Evolutionary conservation across 2,888 invertebrate species (phyloP).

Genomic region (Drosophila nr. perissopoda): DNA sequence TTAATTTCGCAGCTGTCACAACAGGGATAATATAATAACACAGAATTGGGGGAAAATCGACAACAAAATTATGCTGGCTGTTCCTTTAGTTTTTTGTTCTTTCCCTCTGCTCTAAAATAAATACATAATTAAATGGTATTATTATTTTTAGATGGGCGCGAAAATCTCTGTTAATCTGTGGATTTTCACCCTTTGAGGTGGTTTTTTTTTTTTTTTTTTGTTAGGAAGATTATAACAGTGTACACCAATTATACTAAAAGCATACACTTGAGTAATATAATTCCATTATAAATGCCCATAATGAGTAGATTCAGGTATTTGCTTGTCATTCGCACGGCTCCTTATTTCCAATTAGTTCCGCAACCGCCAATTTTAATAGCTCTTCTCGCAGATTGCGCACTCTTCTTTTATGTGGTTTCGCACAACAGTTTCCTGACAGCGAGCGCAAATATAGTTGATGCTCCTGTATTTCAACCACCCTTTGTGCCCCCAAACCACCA

Average conservation of each 20-base stretch:
- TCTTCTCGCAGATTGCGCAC: constrained; percentile 28
- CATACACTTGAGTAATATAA: neutral
- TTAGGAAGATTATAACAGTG: neutral
- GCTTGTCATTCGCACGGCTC: constrained; percentile 10
- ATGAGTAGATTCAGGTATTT: neutral
- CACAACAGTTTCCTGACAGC: constrained; percentile 22
- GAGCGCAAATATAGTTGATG: constrained; percentile 39
- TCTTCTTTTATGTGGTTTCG: constrained; percentile 32
- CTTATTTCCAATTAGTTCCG: constrained; percentile 12
- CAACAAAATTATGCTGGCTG: constrained; percentile 22
- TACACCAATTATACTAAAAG: neutral
- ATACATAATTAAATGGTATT: constrained; percentile 58
- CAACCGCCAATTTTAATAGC: constrained; percentile 26
- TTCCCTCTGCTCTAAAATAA: constrained; percentile 27
- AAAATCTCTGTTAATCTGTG: constrained; percentile 36
- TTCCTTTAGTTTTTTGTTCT: constrained; percentile 4
- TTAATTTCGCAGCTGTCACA: constrained; percentile 60
- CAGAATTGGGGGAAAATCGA: constrained; percentile 21
- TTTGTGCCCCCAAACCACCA: neutral
- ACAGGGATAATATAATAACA: constrained; percentile 54
- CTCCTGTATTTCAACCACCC: constrained; percentile 19
- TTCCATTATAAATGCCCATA: neutral
- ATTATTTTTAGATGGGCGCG: constrained; percentile 45
- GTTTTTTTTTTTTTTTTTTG: neutral
- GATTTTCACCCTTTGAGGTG: constrained; percentile 11